Conservation (phyloP, 2,888 invertebrate genomes). For the Nomada flava region DNA sequence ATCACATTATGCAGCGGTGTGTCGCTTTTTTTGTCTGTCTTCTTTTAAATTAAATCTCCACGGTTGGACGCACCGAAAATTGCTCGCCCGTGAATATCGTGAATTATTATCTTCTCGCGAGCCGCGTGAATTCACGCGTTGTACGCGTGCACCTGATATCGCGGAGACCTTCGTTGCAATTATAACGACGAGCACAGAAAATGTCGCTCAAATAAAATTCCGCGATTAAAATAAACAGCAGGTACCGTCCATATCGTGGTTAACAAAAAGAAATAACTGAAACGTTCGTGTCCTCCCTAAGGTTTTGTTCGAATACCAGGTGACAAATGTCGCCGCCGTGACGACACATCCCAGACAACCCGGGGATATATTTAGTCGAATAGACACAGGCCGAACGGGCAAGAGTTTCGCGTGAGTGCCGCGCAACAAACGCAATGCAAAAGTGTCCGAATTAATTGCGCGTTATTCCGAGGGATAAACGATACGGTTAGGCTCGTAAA, state of each 20-base stretch:
- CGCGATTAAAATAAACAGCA: background rate
- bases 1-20: conserved; percentile 32
- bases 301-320: conserved; percentile 40
- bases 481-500: conserved; percentile 53
- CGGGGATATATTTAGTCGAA: conserved; percentile 59
- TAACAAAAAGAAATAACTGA: background rate
- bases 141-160: too few relatives aligned
- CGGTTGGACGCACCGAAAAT: conserved; percentile 42
- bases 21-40: background rate
- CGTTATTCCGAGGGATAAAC: conserved; percentile 57
- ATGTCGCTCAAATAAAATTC: background rate
- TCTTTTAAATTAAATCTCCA: conserved; percentile 63
- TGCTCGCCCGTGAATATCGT: conserved; percentile 57
- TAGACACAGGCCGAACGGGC: conserved; percentile 40
- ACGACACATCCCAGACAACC: conserved; percentile 34
- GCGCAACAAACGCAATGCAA: conserved; percentile 56
- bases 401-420: conserved; percentile 36
- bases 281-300: background rate
- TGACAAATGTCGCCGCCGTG: conserved; percentile 50
- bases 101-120: conserved; percentile 44
- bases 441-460: conserved; percentile 59
- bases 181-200: background rate
- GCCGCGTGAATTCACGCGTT: background rate
- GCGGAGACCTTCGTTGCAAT: too few relatives aligned
- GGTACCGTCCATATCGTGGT: too few relatives aligned